These are phyloP conservation scores for Nemotelus pantherinus DNA, from an alignment of 2,888 invertebrate species.

Conservation along the genomic window DNA sequence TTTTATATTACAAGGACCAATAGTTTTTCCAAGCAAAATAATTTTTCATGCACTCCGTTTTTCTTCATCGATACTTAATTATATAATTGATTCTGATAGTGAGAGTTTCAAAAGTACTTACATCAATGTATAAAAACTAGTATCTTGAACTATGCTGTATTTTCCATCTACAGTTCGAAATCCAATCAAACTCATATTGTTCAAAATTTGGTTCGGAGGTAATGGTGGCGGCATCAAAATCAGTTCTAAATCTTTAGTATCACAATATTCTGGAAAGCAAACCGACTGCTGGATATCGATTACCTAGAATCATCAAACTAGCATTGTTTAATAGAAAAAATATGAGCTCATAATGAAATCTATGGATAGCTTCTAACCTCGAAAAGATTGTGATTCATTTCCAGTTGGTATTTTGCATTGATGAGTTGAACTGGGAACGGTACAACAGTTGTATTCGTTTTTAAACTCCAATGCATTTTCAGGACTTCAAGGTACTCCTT, in stretches of 20 bases:
- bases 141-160: constrained; percentile 56
- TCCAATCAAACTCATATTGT: constrained; percentile 55
- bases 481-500: constrained; percentile 53
- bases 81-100: background rate
- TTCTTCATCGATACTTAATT: background rate
- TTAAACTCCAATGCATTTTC: constrained; percentile 52
- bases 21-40: no score
- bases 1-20: no score
- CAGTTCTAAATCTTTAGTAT: constrained; percentile 54
- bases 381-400: constrained; percentile 53
- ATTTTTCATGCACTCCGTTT: no score
- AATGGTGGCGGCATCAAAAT: constrained; percentile 56
- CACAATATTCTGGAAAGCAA: constrained; percentile 58
- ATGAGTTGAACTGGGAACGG: constrained; percentile 57
- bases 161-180: constrained; percentile 54
- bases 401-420: constrained; percentile 56
- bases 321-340: constrained; percentile 12
- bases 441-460: constrained; percentile 53
- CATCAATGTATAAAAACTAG: constrained; percentile 56
- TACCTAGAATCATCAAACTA: constrained; percentile 46
- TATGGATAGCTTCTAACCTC: background rate
- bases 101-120: constrained; percentile 49
- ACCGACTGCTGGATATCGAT: constrained; percentile 57
- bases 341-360: background rate
- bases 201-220: constrained; percentile 56